phyloP scores from a whole-genome alignment of 2,113 vertebrate species.

The Misgurnus mizolepis region DNA sequence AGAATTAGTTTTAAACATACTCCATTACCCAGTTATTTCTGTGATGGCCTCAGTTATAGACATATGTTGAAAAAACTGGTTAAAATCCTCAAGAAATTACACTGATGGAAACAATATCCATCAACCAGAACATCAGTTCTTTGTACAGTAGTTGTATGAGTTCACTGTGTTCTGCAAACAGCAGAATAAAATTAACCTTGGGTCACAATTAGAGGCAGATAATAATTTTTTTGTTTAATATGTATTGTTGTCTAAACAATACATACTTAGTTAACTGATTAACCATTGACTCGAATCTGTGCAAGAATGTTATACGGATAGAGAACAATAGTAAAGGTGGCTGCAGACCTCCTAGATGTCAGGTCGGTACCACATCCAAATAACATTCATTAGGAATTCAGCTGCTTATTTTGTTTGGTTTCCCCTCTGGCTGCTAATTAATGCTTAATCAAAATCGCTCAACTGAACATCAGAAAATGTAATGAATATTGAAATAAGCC shows the following conservation, averaged over 20 bases:
- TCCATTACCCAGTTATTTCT: neutral
- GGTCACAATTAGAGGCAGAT: neutral
- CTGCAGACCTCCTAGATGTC: conserved; percentile 11
- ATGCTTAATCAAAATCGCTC: conserved; percentile 99
- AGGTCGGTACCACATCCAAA: conserved; percentile 82
- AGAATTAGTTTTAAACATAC: too few species aligned
- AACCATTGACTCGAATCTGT: neutral
- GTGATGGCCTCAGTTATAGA: neutral
- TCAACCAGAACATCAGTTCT: too few species aligned
- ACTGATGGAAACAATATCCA: too few species aligned
- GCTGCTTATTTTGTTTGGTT: conserved; percentile 98
- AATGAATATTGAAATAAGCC: conserved; percentile 99
- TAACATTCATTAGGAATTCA: conserved; percentile 99
- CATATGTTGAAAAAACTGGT: neutral
- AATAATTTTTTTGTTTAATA: neutral
- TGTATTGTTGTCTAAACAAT: neutral
- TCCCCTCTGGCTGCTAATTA: conserved; percentile 99
- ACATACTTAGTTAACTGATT: neutral
- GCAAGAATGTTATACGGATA: neutral
- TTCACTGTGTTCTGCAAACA: neutral
- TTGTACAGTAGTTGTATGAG: too few species aligned
- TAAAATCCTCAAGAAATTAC: neutral
- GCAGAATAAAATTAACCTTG: neutral
- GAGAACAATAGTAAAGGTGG: neutral
- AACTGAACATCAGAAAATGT: conserved; percentile 98